phyloP scores from a whole-genome alignment of 2,113 vertebrate species.

The Pandion haliaetus region DNA sequence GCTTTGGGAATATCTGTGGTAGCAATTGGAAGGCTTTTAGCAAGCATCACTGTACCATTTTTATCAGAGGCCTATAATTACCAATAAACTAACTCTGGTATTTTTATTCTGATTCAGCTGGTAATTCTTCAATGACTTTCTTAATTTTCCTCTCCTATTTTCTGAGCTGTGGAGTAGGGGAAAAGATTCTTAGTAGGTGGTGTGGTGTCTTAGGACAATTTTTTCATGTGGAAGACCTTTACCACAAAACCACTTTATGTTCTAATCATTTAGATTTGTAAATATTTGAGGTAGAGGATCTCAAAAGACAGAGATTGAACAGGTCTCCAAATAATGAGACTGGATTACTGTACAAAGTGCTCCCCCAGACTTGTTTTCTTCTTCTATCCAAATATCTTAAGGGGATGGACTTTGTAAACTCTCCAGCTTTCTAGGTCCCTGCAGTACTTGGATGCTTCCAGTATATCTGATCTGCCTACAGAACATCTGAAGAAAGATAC shows the following conservation, averaged over 20 bases:
- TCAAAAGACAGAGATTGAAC: background rate
- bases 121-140: background rate
- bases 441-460: background rate
- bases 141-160: background rate
- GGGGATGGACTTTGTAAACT: background rate
- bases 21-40: background rate
- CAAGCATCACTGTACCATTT: background rate
- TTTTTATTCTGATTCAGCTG: background rate
- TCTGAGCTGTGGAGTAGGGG: background rate
- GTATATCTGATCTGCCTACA: background rate
- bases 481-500: background rate
- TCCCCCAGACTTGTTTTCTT: background rate
- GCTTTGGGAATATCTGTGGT: background rate
- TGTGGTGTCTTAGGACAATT: background rate
- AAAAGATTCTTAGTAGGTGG: background rate
- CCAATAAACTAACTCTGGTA: background rate
- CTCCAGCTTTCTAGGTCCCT: background rate
- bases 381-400: background rate
- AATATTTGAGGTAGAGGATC: background rate
- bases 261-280: background rate
- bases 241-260: background rate
- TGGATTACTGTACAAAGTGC: background rate
- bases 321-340: background rate
- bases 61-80: background rate
- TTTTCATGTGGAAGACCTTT: background rate